Base-by-base conservation (phyloP, 2,113 vertebrate species). In the Corynorhinus townsendii region DNA sequence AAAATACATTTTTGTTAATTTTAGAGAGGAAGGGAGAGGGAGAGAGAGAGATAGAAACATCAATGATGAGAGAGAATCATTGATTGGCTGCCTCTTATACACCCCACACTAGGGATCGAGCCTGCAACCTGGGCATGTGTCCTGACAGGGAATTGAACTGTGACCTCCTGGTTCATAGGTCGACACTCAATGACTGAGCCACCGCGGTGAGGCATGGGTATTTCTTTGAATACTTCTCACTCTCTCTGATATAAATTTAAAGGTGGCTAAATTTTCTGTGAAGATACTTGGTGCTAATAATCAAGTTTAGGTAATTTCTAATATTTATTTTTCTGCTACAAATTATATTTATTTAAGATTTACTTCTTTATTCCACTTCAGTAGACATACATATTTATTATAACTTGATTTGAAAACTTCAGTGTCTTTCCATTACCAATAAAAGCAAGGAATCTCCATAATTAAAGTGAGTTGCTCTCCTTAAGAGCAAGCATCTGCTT, bases 401-500 rank as follows among this genome's bases (percentile, higher is more conserved):
- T 43, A 47, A 86, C 2, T 93, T 83, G 40, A 85, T 71, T 93
- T 92, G 43, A 73, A 92, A 90, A 64, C 20, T 7, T 62, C 35
- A 68, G 2, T 56, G 22, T 26, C 30, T 90, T 93, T 73, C 49
- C 40, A 72, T 72, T 83, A 84, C 4, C 54, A 56, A 81, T 52
- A 33, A 81, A 76, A 82, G n/a, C 20, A 56, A 64, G 16, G 16
- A 59, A 54, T 69, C 38, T 56, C 35, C 62, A 47, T 62, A 88
- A 82, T 62, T 96, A 54, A 93, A 76, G 14, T 71, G 47, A 85
- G 24, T 54, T 40, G 26, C 28, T 45, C 3, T 52, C 54, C 72
- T 86, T 94, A 75, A 59, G 17, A 82, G 35, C 28, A 66, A 94
- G 75, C 30, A 82, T 92, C 77, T 94, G 49, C 43, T 93, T 87